phyloP scores from a whole-genome alignment of 2,797 vertebrate genomes.

The Paramormyrops hopkinsi region DNA sequence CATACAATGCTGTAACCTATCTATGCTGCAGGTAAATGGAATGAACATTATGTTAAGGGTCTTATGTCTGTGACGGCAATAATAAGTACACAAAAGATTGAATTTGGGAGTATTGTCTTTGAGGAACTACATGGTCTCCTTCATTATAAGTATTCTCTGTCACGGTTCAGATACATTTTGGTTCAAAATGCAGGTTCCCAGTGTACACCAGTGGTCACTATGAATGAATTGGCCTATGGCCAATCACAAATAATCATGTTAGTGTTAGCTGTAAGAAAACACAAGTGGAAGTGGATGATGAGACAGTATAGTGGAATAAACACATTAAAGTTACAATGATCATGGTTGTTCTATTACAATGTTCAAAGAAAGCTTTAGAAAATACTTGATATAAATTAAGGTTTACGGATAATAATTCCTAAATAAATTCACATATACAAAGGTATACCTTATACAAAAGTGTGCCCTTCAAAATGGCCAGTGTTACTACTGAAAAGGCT shows the following conservation, averaged over 20 bases:
- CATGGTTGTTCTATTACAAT: background rate
- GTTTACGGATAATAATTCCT: background rate
- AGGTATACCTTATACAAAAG: background rate
- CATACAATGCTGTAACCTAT: background rate
- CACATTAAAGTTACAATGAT: background rate
- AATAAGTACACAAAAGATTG: background rate
- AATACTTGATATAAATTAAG: background rate
- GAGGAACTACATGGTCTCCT: background rate
- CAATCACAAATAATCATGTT: background rate
- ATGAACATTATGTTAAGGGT: background rate
- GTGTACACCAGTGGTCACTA: background rate
- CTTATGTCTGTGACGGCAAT: background rate
- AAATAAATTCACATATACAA: background rate
- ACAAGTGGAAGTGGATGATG: background rate
- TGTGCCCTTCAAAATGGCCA: slow-evolving; percentile 11
- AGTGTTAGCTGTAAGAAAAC: background rate
- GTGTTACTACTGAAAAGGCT: background rate
- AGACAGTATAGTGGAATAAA: background rate
- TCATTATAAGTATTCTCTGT: background rate
- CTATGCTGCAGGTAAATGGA: background rate
- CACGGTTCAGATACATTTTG: background rate
- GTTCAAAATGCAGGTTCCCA: background rate
- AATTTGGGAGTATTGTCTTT: background rate
- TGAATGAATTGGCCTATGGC: background rate
- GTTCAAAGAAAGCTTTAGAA: background rate